These are phyloP conservation scores for Ranitomeya variabilis DNA, from an alignment of 2,113 vertebrate species.

Conservation along the genomic window DNA sequence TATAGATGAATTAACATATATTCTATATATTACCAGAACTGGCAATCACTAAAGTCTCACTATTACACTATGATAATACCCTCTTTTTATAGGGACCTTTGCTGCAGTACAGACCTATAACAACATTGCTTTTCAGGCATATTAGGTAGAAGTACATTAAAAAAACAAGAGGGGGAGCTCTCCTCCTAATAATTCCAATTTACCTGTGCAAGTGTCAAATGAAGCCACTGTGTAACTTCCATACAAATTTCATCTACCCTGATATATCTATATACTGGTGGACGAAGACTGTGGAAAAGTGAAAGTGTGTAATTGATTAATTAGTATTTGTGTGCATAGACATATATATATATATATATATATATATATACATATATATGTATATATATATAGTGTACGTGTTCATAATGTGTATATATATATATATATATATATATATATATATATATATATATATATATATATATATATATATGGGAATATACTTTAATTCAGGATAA, in stretches of 20 bases:
- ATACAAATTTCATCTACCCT: too few relatives aligned
- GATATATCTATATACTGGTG: too few relatives aligned
- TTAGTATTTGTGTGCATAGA: not conserved
- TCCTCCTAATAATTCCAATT: constrained; percentile 30
- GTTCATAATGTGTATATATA: not conserved
- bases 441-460: not conserved
- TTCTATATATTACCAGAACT: not conserved
- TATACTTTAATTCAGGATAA: not conserved
- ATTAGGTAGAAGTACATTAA: not conserved
- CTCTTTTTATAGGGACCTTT: too few relatives aligned
- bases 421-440: not conserved
- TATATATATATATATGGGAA: not conserved
- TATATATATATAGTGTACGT: not conserved
- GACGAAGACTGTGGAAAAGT: too few relatives aligned
- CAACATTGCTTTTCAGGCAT: not conserved
- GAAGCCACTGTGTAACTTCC: not conserved
- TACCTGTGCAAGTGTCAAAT: constrained; percentile 1
- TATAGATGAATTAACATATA: not conserved
- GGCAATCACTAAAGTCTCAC: not conserved
- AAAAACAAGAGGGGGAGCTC: constrained; percentile 41
- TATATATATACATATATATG: not conserved
- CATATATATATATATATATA: not conserved
- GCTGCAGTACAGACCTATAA: not conserved
- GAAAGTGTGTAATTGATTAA: too few relatives aligned
- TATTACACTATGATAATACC: too few relatives aligned